Conservation (phyloP, 1,140 invertebrate species). For the Hyposmocoma kahamanoa region DNA sequence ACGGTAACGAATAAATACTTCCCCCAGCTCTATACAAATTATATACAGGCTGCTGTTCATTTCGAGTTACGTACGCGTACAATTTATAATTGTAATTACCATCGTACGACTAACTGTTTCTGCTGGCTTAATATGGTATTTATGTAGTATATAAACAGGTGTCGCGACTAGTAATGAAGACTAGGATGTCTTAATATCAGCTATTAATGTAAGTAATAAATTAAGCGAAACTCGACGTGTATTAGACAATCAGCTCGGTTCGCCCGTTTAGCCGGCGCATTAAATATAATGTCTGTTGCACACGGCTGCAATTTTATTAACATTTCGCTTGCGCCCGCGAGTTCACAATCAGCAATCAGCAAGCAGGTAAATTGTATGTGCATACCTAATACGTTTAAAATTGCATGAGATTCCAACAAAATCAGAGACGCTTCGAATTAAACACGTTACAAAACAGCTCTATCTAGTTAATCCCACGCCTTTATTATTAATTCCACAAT, state of each 20-base stretch:
- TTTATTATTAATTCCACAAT: too few species aligned
- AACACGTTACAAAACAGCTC: too few species aligned
- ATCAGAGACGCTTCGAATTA: too few species aligned
- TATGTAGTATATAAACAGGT: slow-evolving; percentile 18
- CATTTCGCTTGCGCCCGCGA: slow-evolving; percentile 25
- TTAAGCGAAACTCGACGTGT: slow-evolving; percentile 25
- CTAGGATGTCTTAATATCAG: slow-evolving; percentile 38
- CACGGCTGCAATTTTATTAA: slow-evolving; percentile 41
- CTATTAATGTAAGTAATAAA: slow-evolving; percentile 26
- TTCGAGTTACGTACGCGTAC: too few species aligned
- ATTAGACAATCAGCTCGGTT: slow-evolving; percentile 26
- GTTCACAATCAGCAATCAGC: slow-evolving; percentile 37
- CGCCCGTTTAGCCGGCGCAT: slow-evolving; percentile 23
- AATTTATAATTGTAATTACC: too few species aligned
- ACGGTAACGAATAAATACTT: too few species aligned
- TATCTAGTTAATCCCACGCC: too few species aligned
- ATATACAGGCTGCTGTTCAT: too few species aligned
- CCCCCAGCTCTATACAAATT: too few species aligned
- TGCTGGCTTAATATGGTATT: neutral
- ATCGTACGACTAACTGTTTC: neutral
- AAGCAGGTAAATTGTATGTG: slow-evolving; percentile 30
- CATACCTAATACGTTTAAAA: slow-evolving; percentile 17
- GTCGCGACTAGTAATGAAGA: slow-evolving; percentile 22
- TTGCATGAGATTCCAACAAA: slow-evolving; percentile 29
- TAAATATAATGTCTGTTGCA: slow-evolving; percentile 28